Conservation (phyloP, 2,888 invertebrate species). For the Callosobruchus maculatus region DNA sequence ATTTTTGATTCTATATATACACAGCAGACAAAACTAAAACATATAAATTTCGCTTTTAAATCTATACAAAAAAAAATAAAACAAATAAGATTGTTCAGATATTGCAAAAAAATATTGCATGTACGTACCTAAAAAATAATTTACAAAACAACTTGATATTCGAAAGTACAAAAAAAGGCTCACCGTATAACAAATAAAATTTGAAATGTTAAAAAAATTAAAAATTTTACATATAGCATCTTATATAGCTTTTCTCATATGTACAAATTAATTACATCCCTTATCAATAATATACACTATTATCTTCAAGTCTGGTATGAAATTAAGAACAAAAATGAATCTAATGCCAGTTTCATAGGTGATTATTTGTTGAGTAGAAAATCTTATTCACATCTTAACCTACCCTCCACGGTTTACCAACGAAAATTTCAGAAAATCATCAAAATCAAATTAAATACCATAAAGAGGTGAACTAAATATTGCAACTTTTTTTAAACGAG, state of each 20-base stretch:
- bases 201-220: slow-evolving; percentile 40
- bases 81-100: slow-evolving; percentile 10
- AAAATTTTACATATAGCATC: slow-evolving; percentile 34
- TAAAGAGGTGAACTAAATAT: not conserved
- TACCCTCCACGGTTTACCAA: too few relatives aligned
- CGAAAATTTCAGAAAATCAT: not conserved
- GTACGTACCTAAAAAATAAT: not conserved
- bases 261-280: slow-evolving; percentile 43
- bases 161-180: slow-evolving; percentile 8
- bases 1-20: not conserved
- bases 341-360: slow-evolving; percentile 14
- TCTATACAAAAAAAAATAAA: not conserved
- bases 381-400: not conserved
- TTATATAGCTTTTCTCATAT: slow-evolving; percentile 42
- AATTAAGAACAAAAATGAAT: slow-evolving; percentile 12
- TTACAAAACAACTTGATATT: not conserved
- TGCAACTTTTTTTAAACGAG: not conserved
- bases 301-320: slow-evolving; percentile 17
- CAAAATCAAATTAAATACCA: not conserved
- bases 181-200: slow-evolving; percentile 41
- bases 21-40: not conserved
- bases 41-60: not conserved
- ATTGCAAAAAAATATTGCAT: not conserved
- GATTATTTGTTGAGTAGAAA: slow-evolving; percentile 14
- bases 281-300: slow-evolving; percentile 5